Evolutionary conservation across 1,140 invertebrate species (phyloP).

Genomic region (Caerostris extrusa): DNA sequence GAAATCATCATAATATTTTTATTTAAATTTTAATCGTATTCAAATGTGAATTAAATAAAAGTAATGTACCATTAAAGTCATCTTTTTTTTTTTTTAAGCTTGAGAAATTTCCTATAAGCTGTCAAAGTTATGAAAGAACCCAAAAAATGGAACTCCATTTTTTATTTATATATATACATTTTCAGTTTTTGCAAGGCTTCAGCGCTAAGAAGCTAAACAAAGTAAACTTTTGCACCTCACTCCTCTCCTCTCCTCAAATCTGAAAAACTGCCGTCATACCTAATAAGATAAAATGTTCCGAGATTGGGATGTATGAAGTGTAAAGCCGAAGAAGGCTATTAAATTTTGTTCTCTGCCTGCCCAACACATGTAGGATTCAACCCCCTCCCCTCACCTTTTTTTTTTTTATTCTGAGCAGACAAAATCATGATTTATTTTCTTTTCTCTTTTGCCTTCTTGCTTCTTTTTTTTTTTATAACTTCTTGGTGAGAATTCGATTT

Average conservation of each 20-base stretch:
- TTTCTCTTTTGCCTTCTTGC: background rate
- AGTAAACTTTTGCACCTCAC: background rate
- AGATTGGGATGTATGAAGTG: slow-evolving; percentile 18
- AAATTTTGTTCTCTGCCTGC: slow-evolving; percentile 30
- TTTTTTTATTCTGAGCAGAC: background rate
- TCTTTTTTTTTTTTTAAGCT: too few relatives aligned
- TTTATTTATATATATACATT: background rate
- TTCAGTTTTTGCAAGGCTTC: background rate
- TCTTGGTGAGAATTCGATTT: slow-evolving; percentile 15
- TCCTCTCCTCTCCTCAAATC: too few relatives aligned
- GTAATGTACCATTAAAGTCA: too few relatives aligned
- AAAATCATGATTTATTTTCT: slow-evolving; percentile 42
- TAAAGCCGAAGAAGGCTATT: slow-evolving; percentile 4
- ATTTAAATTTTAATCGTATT: too few relatives aligned
- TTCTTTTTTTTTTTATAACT: background rate
- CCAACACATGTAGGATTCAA: slow-evolving; percentile 17
- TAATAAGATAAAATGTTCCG: slow-evolving; percentile 40
- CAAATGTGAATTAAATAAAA: too few relatives aligned
- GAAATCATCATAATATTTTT: too few relatives aligned
- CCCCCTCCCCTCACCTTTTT: too few relatives aligned
- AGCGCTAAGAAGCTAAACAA: background rate
- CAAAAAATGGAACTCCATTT: too few relatives aligned
- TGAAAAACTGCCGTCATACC: slow-evolving; percentile 17
- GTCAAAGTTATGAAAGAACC: background rate
- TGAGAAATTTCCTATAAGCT: background rate